Percentiles rank a stretch among this genome's conserved stretches.
Conservation (phyloP, 92 coral and sea anemone species). For the Siderastrea siderea region DNA sequence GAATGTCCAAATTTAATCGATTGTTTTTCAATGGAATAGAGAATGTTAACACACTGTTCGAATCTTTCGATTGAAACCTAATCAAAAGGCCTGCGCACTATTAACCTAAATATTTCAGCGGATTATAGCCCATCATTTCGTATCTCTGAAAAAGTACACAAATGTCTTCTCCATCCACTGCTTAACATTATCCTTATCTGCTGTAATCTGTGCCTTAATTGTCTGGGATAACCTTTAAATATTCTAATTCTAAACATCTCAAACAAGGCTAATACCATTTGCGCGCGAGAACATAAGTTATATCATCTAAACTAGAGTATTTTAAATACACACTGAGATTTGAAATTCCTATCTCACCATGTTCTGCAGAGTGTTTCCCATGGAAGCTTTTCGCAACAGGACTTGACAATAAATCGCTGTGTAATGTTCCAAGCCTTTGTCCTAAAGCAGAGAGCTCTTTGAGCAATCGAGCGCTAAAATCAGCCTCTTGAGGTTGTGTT, state of each 20-base stretch:
- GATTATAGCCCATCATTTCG: not conserved
- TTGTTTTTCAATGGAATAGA: not conserved
- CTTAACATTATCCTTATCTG: slow-evolving; percentile 9
- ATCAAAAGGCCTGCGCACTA: not conserved
- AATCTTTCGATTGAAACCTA: not conserved
- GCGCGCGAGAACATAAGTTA: not conserved
- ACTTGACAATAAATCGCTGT: slow-evolving; percentile 70
- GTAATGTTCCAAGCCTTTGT: slow-evolving; percentile 70
- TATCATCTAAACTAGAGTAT: not conserved
- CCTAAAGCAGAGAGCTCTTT: slow-evolving; percentile 50
- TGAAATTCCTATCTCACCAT: slow-evolving; percentile 69
- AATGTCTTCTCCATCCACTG: not conserved
- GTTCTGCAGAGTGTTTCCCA: slow-evolving; percentile 54
- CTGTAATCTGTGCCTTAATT: slow-evolving; percentile 11
- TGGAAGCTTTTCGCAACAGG: slow-evolving; percentile 62
- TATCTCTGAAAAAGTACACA: not conserved
- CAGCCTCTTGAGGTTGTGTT: slow-evolving; percentile 1
- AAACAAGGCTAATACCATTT: not conserved
- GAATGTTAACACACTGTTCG: not conserved
- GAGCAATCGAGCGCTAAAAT: slow-evolving; percentile 50
- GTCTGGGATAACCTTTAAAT: slow-evolving; percentile 1
- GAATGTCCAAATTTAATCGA: not conserved
- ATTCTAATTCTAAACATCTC: slow-evolving; percentile 1
- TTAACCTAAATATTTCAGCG: not conserved
- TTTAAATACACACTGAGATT: not conserved